Percentiles rank a stretch among this genome's conserved stretches.
phyloP scores from a whole-genome alignment of 1,140 invertebrate species.

The Glossosoma conforme region DNA sequence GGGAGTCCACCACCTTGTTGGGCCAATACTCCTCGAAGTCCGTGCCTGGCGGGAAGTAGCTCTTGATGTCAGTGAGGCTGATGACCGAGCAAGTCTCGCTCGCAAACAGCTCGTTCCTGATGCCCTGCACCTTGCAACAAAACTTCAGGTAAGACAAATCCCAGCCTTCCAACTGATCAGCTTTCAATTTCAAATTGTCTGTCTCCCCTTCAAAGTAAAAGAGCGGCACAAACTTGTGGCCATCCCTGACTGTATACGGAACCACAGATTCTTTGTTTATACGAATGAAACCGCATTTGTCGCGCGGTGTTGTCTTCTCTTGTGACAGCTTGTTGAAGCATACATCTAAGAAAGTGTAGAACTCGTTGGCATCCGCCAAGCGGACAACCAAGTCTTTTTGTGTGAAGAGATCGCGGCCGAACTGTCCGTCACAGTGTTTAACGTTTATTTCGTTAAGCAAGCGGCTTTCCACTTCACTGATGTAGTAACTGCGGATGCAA shows the following conservation, averaged over 20 bases:
- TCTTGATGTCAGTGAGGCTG: constrained; percentile 82
- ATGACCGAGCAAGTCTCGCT: constrained; percentile 85
- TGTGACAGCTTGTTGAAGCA: constrained; percentile 78
- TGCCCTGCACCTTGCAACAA: constrained; percentile 90
- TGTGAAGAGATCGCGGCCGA: constrained; percentile 84
- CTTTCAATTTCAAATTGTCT: constrained; percentile 80
- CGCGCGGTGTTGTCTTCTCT: constrained; percentile 55
- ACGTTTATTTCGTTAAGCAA: constrained; percentile 91
- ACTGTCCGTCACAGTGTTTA: constrained; percentile 86
- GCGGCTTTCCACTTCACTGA: constrained; percentile 84
- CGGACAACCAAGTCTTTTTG: constrained; percentile 85
- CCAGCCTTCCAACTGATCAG: constrained; percentile 82
- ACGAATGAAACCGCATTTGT: constrained; percentile 88
- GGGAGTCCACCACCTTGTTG: constrained; percentile 74
- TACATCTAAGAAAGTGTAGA: constrained; percentile 84
- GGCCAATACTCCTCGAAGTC: constrained; percentile 90
- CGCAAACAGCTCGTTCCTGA: constrained; percentile 83
- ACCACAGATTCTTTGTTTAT: constrained; percentile 93
- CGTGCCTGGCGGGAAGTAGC: constrained; percentile 83
- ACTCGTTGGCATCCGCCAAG: constrained; percentile 80
- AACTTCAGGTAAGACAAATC: constrained; percentile 89
- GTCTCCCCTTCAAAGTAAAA: constrained; percentile 93
- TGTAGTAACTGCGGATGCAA: constrained; percentile 88
- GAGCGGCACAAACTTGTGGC: constrained; percentile 84
- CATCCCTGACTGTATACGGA: constrained; percentile 81